phyloP scores from a whole-genome alignment of 2,113 vertebrate species.

The Myotis lucifugus region DNA sequence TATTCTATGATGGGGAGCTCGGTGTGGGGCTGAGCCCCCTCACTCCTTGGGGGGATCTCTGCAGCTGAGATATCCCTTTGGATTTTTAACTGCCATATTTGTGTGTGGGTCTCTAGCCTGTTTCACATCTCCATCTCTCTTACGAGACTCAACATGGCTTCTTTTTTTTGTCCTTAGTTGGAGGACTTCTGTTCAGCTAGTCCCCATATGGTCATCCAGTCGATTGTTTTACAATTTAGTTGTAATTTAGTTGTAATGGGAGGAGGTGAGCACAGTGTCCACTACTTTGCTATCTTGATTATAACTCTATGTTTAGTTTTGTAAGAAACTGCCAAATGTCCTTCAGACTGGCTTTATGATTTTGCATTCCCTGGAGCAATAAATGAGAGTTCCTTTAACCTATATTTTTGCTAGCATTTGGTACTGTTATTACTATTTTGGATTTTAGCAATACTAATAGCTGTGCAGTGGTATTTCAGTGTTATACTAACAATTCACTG shows the following conservation, averaged over 20 bases:
- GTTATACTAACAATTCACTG: not conserved
- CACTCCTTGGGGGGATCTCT: not conserved
- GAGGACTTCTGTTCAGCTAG: not conserved
- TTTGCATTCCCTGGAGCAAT: not conserved
- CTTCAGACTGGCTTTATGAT: not conserved
- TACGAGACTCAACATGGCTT: not conserved
- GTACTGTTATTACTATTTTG: not conserved
- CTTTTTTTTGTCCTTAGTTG: not conserved
- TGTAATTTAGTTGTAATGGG: not conserved
- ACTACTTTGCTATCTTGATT: not conserved
- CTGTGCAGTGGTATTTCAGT: not conserved
- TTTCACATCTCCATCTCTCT: not conserved
- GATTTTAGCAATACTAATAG: not conserved
- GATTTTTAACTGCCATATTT: not conserved
- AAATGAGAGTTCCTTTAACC: not conserved
- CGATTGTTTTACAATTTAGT: not conserved
- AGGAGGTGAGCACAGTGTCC: not conserved
- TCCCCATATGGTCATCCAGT: not conserved
- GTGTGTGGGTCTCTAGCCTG: not conserved
- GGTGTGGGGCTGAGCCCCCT: not conserved
- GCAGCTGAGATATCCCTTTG: not conserved
- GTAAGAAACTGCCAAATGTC: not conserved
- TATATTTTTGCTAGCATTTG: not conserved
- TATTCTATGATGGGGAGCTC: not conserved
- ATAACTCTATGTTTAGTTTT: not conserved